Base-by-base conservation (phyloP, 2,888 invertebrate species). In the Oegoconia quadripuncta region DNA sequence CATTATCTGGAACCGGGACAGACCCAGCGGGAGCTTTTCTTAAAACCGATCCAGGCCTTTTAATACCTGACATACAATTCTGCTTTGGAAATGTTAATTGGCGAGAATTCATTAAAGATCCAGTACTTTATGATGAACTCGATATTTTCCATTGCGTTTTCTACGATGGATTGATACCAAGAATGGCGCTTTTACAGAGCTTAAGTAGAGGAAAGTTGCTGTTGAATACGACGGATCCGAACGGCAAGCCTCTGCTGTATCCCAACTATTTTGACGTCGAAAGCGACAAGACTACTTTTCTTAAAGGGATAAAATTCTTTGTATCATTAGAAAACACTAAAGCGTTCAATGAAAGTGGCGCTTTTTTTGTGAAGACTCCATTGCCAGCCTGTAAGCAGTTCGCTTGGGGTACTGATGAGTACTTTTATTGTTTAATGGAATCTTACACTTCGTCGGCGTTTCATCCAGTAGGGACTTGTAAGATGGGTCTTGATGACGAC, bases 211-310 rank as follows among this genome's bases (percentile, higher is more conserved):
- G 93, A 0, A 74, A 76, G n/a, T 44, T 93, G 0, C 56, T 74
- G 17, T 68, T 96, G 1, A 92, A 92, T 54, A 73, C 84, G 0
- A 87, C 89, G 0, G 89, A 96, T 74, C 94, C 94, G 0, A 83
- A 89, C 55, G 92, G 92, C 0, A 78, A 88, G 26, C 95, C 95
- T 0, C 59, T 92, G 16, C 89, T 96, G 27, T 89, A 91, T 52
- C 90, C 94, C 0, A 92, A 91, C 40, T 91, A 91, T 37, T 91
- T 91, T 41, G 80, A 71, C 1, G 88, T 90, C 26, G 74, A 88
- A 28, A 78, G 87, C 1, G 94, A 95, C 60, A 51, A 91, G 0
- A 62, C 83, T 12, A 79, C 88, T 3, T 63, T 93, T 37, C 70
- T 92, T 0, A 89, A 89, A 57, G 92, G 91, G 0, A 81, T 91